These are phyloP conservation scores for Hartigia nigra DNA, from an alignment of 2,888 invertebrate genomes.

Conservation along the genomic window DNA sequence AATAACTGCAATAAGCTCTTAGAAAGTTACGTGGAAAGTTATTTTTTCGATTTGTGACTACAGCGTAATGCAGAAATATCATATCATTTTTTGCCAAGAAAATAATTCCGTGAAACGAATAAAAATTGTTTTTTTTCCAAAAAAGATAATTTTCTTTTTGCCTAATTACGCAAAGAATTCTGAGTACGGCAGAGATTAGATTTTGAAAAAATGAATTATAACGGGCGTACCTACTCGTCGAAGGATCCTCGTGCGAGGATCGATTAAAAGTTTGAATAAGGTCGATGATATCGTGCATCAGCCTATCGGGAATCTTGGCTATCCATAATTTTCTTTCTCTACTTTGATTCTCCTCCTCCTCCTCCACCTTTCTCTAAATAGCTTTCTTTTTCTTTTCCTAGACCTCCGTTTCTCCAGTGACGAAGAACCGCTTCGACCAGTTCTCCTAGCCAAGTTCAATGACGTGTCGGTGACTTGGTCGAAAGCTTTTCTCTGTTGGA, in stretches of 20 bases:
- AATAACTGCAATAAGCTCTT: neutral
- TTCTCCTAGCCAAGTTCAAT: conserved; percentile 2
- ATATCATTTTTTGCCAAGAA: neutral
- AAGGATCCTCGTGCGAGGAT: neutral
- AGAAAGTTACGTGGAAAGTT: neutral
- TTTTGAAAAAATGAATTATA: neutral
- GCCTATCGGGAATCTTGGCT: neutral
- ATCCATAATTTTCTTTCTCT: neutral
- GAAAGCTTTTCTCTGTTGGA: neutral
- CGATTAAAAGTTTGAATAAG: neutral
- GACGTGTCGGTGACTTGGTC: neutral
- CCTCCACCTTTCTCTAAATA: neutral
- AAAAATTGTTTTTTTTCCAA: neutral
- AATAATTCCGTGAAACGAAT: neutral
- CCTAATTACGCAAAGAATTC: no score
- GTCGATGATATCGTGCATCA: neutral
- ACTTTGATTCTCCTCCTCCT: neutral
- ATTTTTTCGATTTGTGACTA: neutral
- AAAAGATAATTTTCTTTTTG: neutral
- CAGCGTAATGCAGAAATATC: no score
- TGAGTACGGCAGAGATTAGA: neutral
- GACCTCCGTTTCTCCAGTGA: neutral
- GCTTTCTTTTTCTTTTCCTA: conserved; percentile 1
- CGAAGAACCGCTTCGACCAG: neutral
- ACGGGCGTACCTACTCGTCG: neutral